A percentile compares a stretch with the other conserved stretches of the same genome.
These are phyloP conservation scores for Brachyalestes nurse DNA, from an alignment of 2,797 vertebrate species.

Conservation along the genomic window DNA sequence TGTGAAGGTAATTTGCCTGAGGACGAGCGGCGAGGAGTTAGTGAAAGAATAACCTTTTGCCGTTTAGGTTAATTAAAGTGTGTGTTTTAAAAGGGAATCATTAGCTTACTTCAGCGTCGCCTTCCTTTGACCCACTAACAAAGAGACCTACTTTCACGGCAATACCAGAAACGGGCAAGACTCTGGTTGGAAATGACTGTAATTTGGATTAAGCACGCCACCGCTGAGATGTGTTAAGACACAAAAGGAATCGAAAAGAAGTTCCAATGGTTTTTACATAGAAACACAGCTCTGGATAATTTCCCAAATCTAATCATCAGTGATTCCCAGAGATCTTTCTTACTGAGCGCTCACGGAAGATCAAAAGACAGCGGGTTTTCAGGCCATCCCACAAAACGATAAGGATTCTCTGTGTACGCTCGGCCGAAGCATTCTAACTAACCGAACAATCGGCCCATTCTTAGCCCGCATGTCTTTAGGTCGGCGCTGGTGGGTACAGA, in stretches of 20 bases:
- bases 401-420: background rate
- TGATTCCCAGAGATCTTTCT: background rate
- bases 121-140: background rate
- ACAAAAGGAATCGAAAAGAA: background rate
- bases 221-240: background rate
- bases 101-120: background rate
- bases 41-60: constrained; percentile 30
- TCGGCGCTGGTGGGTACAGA: constrained; percentile 9
- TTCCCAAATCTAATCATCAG: constrained; percentile 2
- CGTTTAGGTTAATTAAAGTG: constrained; percentile 38
- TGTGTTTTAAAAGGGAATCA: constrained; percentile 31
- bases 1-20: background rate
- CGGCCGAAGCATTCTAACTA: background rate
- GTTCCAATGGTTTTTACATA: background rate
- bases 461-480: constrained; percentile 17
- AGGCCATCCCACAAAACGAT: constrained; percentile 16
- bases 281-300: constrained; percentile 2
- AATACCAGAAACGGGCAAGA: background rate
- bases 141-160: background rate
- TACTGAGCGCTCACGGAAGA: background rate
- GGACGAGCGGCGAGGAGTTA: constrained; percentile 15
- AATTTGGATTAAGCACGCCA: background rate
- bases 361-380: constrained; percentile 23
- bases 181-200: background rate
- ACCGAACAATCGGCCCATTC: constrained; percentile 28